A percentile compares a stretch with the other conserved stretches of the same genome.
Evolutionary conservation across 2,113 vertebrate genomes (phyloP).

Genomic region (Leuciscus idus): DNA sequence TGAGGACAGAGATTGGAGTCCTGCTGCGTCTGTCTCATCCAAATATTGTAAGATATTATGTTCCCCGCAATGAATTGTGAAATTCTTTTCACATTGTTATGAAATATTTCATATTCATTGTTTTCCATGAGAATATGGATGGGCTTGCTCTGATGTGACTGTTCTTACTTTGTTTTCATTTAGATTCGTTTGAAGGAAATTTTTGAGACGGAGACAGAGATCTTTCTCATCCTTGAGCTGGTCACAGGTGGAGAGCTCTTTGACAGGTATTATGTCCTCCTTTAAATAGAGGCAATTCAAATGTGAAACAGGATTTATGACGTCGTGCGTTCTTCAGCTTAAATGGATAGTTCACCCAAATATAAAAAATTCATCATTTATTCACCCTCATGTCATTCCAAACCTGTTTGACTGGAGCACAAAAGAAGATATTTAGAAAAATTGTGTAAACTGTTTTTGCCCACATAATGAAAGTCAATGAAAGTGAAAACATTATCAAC

Average conservation of each 20-base stretch:
- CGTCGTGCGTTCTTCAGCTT: not conserved
- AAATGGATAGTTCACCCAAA: not conserved
- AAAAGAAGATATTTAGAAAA: not conserved
- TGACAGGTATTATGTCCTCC: slow-evolving; percentile 78
- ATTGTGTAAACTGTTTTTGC: not conserved
- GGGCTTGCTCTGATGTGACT: not conserved
- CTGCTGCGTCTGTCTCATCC: slow-evolving; percentile 86
- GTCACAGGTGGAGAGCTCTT: slow-evolving; percentile 90
- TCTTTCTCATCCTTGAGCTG: slow-evolving; percentile 85
- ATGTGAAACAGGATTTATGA: not conserved
- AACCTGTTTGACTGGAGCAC: not conserved
- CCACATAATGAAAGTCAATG: not conserved
- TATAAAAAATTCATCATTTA: not conserved
- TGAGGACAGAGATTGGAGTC: slow-evolving; percentile 88
- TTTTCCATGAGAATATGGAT: not conserved
- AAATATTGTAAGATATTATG: slow-evolving; percentile 82
- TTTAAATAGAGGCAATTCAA: not conserved
- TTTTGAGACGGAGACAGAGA: slow-evolving; percentile 85
- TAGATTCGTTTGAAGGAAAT: slow-evolving; percentile 92
- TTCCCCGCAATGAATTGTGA: not conserved
- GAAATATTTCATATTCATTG: not conserved
- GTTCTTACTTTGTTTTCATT: not conserved
- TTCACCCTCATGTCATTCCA: not conserved
- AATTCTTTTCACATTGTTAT: not conserved
- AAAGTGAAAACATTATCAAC: too few relatives aligned